A percentile compares a stretch with the other conserved stretches of the same genome.
These are phyloP conservation scores for Gonioctena quinquepunctata DNA, from an alignment of 1,140 invertebrate genomes.

Conservation along the genomic window DNA sequence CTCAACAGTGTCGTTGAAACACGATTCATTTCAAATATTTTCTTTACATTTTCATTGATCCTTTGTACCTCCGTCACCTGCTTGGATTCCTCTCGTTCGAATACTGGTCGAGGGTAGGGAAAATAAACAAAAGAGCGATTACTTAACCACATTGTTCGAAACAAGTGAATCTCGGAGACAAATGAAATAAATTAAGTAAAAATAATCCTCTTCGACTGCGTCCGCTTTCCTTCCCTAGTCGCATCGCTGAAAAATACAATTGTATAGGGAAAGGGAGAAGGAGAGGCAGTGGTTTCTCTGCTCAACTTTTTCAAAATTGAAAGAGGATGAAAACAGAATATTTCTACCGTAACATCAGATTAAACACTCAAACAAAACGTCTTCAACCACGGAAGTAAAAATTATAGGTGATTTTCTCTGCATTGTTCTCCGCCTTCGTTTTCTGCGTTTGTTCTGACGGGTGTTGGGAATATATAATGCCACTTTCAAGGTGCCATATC, in stretches of 20 bases:
- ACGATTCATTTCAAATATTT: too few species aligned
- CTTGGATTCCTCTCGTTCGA: background rate
- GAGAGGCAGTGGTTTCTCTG: background rate
- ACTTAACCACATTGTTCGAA: background rate
- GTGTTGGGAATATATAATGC: background rate
- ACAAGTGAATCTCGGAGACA: background rate
- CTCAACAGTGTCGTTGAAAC: too few species aligned
- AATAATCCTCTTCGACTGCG: background rate
- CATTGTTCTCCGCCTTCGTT: background rate
- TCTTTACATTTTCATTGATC: too few species aligned
- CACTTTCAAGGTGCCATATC: background rate
- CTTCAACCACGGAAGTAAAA: background rate
- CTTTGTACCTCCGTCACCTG: too few species aligned
- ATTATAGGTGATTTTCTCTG: background rate
- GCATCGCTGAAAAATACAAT: background rate
- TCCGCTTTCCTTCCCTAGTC: background rate
- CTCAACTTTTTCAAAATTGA: background rate
- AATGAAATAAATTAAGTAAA: background rate
- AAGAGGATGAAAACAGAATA: background rate
- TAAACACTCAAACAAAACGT: background rate
- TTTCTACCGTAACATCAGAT: background rate
- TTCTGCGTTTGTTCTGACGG: background rate
- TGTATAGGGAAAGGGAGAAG: background rate
- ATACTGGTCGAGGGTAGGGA: background rate
- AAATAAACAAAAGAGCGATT: background rate